phyloP scores from a whole-genome alignment of 2,888 invertebrate genomes.

The Harpalus rubripes region DNA sequence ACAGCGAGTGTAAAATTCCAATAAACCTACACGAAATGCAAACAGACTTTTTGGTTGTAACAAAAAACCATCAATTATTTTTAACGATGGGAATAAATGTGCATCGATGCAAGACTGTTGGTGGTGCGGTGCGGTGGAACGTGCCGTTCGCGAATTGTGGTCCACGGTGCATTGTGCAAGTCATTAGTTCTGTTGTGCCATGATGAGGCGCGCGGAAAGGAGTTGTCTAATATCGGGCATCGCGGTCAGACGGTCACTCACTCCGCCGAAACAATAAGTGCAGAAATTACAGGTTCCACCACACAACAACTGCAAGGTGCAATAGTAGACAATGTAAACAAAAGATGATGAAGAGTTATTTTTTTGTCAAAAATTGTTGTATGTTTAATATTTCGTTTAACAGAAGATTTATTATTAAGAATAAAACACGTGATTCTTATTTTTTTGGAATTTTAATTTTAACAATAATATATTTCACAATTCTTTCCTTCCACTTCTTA shows the following conservation, averaged over 20 bases:
- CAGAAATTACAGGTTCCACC: constrained; percentile 62
- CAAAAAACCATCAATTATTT: constrained; percentile 64
- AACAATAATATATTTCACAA: too few species aligned
- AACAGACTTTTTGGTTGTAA: constrained; percentile 37
- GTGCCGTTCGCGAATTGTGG: constrained; percentile 33
- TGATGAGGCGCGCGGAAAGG: constrained; percentile 43
- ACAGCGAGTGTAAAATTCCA: constrained; percentile 50
- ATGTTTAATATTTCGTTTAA: too few species aligned
- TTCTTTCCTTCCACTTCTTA: too few species aligned
- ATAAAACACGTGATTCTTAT: too few species aligned
- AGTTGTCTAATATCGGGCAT: constrained; percentile 65
- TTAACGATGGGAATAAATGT: constrained; percentile 64
- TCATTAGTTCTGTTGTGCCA: constrained; percentile 59
- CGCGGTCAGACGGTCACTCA: constrained; percentile 67
- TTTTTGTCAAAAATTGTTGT: too few species aligned
- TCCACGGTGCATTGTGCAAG: constrained; percentile 62
- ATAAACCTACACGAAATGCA: constrained; percentile 57
- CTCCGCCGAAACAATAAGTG: constrained; percentile 65
- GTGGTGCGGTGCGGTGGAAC: constrained; percentile 1
- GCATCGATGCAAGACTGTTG: constrained; percentile 55
- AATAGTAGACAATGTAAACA: background rate
- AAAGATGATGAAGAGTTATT: background rate
- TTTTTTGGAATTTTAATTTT: too few species aligned
- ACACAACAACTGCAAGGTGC: background rate
- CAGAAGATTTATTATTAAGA: too few species aligned